Conservation (phyloP, 2,797 vertebrate species). For the Acanthurus leucopareius region DNA sequence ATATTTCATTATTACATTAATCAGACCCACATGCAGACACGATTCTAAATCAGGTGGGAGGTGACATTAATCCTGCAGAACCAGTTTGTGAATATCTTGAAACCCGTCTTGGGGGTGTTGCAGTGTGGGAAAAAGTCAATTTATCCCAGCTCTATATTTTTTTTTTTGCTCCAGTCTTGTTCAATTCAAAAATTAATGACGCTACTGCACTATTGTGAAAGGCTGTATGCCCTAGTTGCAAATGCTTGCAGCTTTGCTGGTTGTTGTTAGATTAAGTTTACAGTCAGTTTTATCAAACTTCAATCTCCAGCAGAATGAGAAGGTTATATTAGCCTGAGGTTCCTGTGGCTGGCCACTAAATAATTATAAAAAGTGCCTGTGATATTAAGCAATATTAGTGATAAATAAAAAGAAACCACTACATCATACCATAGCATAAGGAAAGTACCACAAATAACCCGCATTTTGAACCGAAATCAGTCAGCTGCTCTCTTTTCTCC, state of each 20-base stretch:
- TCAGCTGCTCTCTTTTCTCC: background rate
- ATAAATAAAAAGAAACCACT: background rate
- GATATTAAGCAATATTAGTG: background rate
- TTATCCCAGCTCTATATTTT: slow-evolving; percentile 37
- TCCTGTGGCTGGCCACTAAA: background rate
- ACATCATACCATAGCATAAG: background rate
- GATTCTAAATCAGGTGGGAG: slow-evolving; percentile 71
- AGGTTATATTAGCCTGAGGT: background rate
- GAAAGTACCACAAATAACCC: background rate
- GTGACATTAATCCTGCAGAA: slow-evolving; percentile 65
- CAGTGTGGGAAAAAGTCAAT: slow-evolving; percentile 51
- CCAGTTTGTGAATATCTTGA: slow-evolving; percentile 60
- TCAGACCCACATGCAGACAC: slow-evolving; percentile 68
- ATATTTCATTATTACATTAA: slow-evolving; percentile 84
- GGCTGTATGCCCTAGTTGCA: background rate
- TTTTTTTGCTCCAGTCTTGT: slow-evolving; percentile 28
- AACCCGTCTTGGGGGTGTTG: slow-evolving; percentile 32
- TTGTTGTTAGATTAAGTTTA: background rate
- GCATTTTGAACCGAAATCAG: background rate
- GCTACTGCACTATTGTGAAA: slow-evolving; percentile 7
- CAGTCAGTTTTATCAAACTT: background rate
- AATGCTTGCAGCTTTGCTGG: background rate
- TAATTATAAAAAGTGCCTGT: background rate
- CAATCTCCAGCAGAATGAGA: background rate
- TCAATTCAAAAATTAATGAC: slow-evolving; percentile 34